Conservation (phyloP, 1,140 invertebrate genomes). For the Micrasema longulum region DNA sequence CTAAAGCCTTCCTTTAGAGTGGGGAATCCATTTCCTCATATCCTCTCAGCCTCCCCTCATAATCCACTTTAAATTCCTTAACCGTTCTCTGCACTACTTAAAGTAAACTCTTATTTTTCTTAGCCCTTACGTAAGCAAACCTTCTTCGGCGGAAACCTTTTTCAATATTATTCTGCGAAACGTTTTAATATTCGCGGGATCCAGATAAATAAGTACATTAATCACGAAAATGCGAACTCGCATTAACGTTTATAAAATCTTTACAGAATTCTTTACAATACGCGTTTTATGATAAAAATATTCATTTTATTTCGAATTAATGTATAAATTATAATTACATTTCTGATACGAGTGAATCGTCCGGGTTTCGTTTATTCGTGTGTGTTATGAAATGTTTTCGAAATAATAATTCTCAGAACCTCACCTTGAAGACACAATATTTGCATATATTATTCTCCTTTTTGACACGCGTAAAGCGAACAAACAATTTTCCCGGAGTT, state of each 20-base stretch:
- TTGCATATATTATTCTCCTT: too few species aligned
- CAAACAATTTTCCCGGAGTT: slow-evolving; percentile 20
- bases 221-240: not conserved
- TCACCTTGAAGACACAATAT: too few species aligned
- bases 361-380: too few species aligned
- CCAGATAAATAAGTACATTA: not conserved
- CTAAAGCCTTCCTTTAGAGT: slow-evolving; percentile 27
- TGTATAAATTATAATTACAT: too few species aligned
- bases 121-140: slow-evolving; percentile 12
- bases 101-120: slow-evolving; percentile 34
- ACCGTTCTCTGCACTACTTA: slow-evolving; percentile 21
- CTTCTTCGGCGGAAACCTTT: slow-evolving; percentile 1
- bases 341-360: too few species aligned
- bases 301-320: too few species aligned
- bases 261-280: too few species aligned
- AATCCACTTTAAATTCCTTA: slow-evolving; percentile 36
- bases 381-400: too few species aligned
- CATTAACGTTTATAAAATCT: too few species aligned
- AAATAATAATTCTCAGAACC: too few species aligned
- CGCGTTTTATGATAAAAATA: too few species aligned
- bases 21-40: slow-evolving; percentile 38
- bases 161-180: slow-evolving; percentile 14
- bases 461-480: slow-evolving; percentile 21
- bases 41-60: slow-evolving; percentile 28
- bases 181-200: slow-evolving; percentile 5